Percentiles rank a stretch among this genome's conserved stretches.
Conservation (phyloP, 2,113 vertebrate species). For the Carassius gibelio region DNA sequence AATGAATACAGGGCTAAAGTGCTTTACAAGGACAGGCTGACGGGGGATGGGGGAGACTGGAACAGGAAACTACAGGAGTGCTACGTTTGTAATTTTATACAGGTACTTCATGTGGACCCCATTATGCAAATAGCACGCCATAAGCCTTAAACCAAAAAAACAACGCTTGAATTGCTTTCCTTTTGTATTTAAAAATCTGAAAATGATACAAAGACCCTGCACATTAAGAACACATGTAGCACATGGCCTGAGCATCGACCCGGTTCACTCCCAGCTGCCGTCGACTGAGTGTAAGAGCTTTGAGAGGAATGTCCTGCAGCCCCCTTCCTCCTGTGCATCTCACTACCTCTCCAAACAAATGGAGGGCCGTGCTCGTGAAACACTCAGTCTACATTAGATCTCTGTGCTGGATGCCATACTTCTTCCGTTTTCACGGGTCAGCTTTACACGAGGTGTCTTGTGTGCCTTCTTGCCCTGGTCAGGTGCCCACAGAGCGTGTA, state of each 20-base stretch:
- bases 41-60: constrained; percentile 13
- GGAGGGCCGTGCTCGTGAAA: constrained; percentile 1
- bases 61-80: constrained; percentile 25
- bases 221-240: constrained; percentile 39
- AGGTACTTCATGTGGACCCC: constrained; percentile 37
- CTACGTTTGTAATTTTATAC: constrained; percentile 55
- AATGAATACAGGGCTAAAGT: constrained; percentile 43
- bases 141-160: constrained; percentile 16
- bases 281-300: constrained; percentile 22
- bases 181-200: neutral
- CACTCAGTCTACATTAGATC: constrained; percentile 40
- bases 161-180: neutral
- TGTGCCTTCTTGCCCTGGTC: constrained; percentile 47
- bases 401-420: constrained; percentile 30
- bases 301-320: constrained; percentile 24
- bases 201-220: constrained; percentile 20
- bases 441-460: constrained; percentile 8
- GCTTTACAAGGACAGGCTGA: constrained; percentile 57
- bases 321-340: constrained; percentile 2
- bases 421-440: constrained; percentile 47
- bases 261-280: constrained; percentile 42
- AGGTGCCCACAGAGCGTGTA: constrained; percentile 44
- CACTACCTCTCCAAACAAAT: constrained; percentile 32
- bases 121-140: constrained; percentile 9
- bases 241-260: constrained; percentile 5